phyloP scores from a whole-genome alignment of 2,797 vertebrate species.

The Arremon aurantiirostris region DNA sequence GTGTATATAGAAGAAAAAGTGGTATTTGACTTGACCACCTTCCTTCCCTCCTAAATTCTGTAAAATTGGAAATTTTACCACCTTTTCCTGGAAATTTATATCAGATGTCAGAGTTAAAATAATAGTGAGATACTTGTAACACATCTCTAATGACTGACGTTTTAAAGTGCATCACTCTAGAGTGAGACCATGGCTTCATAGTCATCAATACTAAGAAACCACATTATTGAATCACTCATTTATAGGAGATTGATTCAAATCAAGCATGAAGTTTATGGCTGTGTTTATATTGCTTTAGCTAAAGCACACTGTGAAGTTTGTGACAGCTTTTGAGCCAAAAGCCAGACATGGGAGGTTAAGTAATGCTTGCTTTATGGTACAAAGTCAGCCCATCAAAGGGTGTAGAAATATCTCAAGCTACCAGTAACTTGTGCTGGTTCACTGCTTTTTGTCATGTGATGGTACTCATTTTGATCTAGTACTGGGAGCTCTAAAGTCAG shows the following conservation, averaged over 20 bases:
- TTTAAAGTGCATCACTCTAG: not conserved
- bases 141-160: not conserved
- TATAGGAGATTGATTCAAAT: not conserved
- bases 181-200: not conserved
- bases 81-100: not conserved
- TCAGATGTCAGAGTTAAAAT: not conserved
- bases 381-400: not conserved
- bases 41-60: not conserved
- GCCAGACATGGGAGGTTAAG: not conserved
- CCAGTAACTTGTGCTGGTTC: not conserved
- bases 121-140: not conserved
- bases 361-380: not conserved
- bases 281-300: not conserved
- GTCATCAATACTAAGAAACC: not conserved
- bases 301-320: not conserved
- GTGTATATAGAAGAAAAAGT: not conserved
- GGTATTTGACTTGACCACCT: fast-evolving
- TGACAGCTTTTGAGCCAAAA: not conserved
- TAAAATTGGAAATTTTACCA: not conserved
- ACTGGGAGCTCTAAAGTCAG: not conserved
- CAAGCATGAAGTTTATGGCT: not conserved
- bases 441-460: not conserved
- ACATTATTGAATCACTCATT: not conserved
- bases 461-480: not conserved
- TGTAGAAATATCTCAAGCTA: not conserved